Base-by-base conservation (phyloP, 1,140 invertebrate genomes). In the Drosophila melanica region DNA sequence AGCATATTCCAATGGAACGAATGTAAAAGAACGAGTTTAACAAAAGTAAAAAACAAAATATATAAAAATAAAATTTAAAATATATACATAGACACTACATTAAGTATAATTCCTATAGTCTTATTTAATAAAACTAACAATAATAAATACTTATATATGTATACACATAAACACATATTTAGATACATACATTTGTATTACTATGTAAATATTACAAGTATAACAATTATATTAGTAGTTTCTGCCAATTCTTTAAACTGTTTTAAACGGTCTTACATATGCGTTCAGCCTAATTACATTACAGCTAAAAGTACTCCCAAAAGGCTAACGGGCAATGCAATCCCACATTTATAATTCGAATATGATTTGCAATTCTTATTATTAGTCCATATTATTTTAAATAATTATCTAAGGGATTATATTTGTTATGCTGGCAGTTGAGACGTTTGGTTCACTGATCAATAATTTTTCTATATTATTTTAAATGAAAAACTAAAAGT, bases 61-160 rank as follows among this genome's bases (percentile, higher is more conserved):
- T 10, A 0, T 33, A 51, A 35, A 51, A 51, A 35, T 14, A 20
- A 68, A 39, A 20, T 51, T 66, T 27, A 62, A 57, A 7, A 65
- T 68, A 47, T 41, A 65, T 62, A 55, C 30, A 67, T 53, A 66
- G 45, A 68, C 47, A 55, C 41, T 74, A 70, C 30, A 44, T 66
- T 75, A 66, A 81, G 45, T 64, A 50, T 86, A 81, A 78, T 81
- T 85, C 81, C 81, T 85, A 85, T 81, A 85, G 81, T 75, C 63
- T 62, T 78, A 81, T 75, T 18, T 77, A 78, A 77, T 71, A 74
- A 80, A 60, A 70, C 30, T 65, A 55, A 69, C 53, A 45, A 55
- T 77, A 63, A 63, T 60, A 64, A 50, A 74, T 62, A 68, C 54
- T 42, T 35, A 68, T 54, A 68, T 60, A 60, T 27, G 35, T 54